Conservation (phyloP, 2,113 vertebrate genomes). For the Tachuris rubrigastra region DNA sequence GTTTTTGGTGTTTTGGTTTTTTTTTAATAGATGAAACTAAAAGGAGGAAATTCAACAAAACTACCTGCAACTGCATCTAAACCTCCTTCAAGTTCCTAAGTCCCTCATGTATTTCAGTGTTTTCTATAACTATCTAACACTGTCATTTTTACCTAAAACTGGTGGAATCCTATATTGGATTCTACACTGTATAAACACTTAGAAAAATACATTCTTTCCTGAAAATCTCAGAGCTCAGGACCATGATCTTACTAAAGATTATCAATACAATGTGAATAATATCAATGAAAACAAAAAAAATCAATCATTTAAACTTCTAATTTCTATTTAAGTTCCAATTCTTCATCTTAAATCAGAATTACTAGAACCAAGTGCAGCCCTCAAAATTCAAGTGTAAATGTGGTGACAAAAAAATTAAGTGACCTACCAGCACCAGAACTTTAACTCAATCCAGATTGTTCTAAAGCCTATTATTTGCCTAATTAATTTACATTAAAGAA, state of each 20-base stretch:
- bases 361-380: not conserved
- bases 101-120: not conserved
- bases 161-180: not conserved
- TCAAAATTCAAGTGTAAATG: not conserved
- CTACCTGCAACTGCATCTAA: not conserved
- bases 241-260: not conserved
- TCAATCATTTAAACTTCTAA: not conserved
- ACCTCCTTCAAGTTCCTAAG: not conserved
- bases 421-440: not conserved
- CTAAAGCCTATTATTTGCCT: not conserved
- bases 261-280: not conserved
- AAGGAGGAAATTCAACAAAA: not conserved
- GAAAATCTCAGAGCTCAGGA: not conserved
- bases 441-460: not conserved
- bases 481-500: not conserved
- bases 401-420: not conserved
- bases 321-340: not conserved
- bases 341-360: not conserved
- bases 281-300: not conserved
- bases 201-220: not conserved
- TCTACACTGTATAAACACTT: not conserved
- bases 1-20: no score
- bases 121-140: not conserved
- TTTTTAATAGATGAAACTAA: not conserved
- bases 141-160: not conserved